phyloP scores from a whole-genome alignment of 2,888 invertebrate species.

The Invenusta paracnida region DNA sequence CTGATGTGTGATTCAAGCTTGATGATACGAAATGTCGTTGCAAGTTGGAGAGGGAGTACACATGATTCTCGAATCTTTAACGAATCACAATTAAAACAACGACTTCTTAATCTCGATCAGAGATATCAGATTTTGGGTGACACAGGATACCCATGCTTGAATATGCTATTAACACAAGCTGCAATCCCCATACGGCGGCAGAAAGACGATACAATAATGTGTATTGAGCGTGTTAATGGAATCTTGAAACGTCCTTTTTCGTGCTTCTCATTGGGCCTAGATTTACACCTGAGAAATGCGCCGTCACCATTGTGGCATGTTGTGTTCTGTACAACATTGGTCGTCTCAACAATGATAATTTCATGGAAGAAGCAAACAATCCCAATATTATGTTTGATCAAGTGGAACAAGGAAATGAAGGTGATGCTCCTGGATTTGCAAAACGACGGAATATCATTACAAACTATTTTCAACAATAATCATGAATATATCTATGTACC shows the following conservation, averaged over 20 bases:
- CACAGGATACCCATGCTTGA: no score
- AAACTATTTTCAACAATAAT: not conserved
- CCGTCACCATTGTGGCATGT: not conserved
- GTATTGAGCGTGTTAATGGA: not conserved
- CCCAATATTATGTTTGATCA: not conserved
- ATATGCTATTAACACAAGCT: no score
- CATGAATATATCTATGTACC: no score
- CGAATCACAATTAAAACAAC: no score
- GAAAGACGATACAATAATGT: not conserved
- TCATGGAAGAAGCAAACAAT: not conserved
- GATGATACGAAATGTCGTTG: no score
- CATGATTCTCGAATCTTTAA: no score
- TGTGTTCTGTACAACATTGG: not conserved
- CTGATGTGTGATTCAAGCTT: no score
- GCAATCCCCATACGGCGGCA: not conserved
- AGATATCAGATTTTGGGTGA: no score
- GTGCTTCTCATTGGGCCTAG: not conserved
- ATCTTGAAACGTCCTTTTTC: not conserved
- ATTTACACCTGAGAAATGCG: not conserved
- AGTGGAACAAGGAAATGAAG: not conserved
- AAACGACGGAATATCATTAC: not conserved
- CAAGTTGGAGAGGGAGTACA: no score
- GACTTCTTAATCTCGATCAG: no score
- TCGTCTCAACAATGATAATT: not conserved
- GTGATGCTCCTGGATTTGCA: not conserved